phyloP scores from a whole-genome alignment of 2,888 invertebrate species.

The Eremobia ochroleuca region DNA sequence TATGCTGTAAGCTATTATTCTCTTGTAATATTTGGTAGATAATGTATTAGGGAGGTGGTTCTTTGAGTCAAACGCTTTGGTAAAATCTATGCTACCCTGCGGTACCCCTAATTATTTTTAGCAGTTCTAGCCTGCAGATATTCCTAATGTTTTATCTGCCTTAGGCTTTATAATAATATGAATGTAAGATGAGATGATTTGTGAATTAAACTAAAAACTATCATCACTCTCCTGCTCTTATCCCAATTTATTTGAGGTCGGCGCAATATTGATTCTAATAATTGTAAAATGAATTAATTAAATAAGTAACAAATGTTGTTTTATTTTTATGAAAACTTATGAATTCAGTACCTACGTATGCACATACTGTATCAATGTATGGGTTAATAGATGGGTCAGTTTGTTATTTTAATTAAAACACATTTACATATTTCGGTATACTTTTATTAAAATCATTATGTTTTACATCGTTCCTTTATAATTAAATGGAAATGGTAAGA shows the following conservation, averaged over 20 bases:
- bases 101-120: not conserved
- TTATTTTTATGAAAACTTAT: slow-evolving; percentile 17
- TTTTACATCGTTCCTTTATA: slow-evolving; percentile 71
- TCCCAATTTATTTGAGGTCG: not conserved
- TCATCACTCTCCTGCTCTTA: not conserved
- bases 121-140: not conserved
- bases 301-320: slow-evolving; percentile 28
- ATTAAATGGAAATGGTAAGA: slow-evolving; percentile 64
- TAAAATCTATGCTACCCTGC: slow-evolving; percentile 24
- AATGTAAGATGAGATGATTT: slow-evolving; percentile 51
- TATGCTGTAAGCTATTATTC: slow-evolving; percentile 25
- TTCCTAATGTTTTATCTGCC: slow-evolving; percentile 19
- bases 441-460: slow-evolving; percentile 82
- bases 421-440: slow-evolving; percentile 74
- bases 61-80: slow-evolving; percentile 34
- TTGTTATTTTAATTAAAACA: slow-evolving; percentile 61
- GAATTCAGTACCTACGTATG: not conserved
- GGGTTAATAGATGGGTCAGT: slow-evolving; percentile 19
- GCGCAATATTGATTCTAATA: slow-evolving; percentile 11
- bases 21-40: slow-evolving; percentile 21
- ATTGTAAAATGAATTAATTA: slow-evolving; percentile 33
- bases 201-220: slow-evolving; percentile 27
- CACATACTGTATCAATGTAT: not conserved
- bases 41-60: slow-evolving; percentile 15
- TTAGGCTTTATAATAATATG: slow-evolving; percentile 15